Evolutionary conservation across 2,888 invertebrate species (phyloP), one percentile per base, ranked within the genome.

Genomic region (Drosophila bunnanda): DNA sequence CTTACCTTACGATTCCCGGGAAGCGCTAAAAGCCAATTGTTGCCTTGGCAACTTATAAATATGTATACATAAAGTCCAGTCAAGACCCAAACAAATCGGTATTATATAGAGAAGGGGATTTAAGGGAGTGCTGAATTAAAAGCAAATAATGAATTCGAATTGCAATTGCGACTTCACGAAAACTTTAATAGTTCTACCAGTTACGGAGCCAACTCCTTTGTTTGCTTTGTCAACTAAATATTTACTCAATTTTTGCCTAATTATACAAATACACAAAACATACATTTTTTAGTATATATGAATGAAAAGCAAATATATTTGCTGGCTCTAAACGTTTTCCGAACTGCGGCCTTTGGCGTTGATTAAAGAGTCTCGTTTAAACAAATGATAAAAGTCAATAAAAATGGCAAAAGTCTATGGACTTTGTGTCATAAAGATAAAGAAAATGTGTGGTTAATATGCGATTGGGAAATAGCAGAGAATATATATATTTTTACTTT

Each of bases 311-410:
- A 70, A 72, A 70, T 71, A 61, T 1, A 20, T 39, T 30, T 25
- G 39, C 38, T 25, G 38, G 38, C 4, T 46, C 54, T 39, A 25
- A 28, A 38, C 10, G n/a, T 66, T 54, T 39, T 5, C 36, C 46
- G 28, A 46, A 34, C 28, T 39, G 20, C 20, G 25, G 38, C n/a
- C 28, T 28, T 30, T 38, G 15, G 30, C 20, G 44, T 46, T 62
- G 34, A 66, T 66, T 66, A 53, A 25, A n/a, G 43, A 44, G 53
- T 25, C 32, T 32, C 30, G 41, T 17, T 34, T 39, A 34, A 69
- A 70, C 48, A 70, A 70, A 69, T 46, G 44, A 46, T 43, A 25
- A 48, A n/a, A 36, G 48, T 46, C 28, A 39, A 71, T 71, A 61
- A 58, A 32, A n/a, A 60, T 50, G 34, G 41, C 34, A 54, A 48